Conservation (phyloP, 2,113 vertebrate species). For the Sinocyclocheilus grahami region DNA sequence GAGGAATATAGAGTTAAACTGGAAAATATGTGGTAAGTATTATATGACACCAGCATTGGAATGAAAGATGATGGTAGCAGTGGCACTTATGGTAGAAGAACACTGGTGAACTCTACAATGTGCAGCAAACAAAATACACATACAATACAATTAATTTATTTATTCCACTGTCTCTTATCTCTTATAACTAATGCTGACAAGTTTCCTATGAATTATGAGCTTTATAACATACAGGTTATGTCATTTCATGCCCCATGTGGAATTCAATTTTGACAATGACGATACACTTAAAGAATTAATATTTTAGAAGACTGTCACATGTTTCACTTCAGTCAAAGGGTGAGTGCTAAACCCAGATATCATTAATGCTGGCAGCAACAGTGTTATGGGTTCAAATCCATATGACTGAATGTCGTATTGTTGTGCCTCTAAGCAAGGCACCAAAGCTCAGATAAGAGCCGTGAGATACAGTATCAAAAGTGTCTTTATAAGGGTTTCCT, state of each 20-base stretch:
- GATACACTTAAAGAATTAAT: not conserved
- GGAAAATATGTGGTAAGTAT: not conserved
- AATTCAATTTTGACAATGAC: not conserved
- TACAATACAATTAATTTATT: not conserved
- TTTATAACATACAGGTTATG: not conserved
- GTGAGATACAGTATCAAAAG: conserved; percentile 36
- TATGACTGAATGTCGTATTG: conserved; percentile 31
- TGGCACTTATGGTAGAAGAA: not conserved
- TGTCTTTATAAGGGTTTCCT: conserved; percentile 50
- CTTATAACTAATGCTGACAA: not conserved
- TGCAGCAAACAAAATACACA: not conserved
- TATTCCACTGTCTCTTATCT: not conserved
- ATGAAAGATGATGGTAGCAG: not conserved
- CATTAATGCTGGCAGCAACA: not conserved
- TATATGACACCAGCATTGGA: not conserved
- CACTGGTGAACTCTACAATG: not conserved
- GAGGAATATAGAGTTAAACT: not conserved
- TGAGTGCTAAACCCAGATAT: conserved; percentile 28
- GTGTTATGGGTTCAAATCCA: conserved; percentile 35
- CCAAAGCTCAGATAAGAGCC: conserved; percentile 45
- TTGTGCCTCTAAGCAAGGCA: conserved; percentile 43
- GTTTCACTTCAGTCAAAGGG: not conserved
- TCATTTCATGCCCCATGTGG: not conserved
- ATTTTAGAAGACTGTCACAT: conserved; percentile 9
- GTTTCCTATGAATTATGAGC: not conserved